A percentile compares a stretch with the other conserved stretches of the same genome.
phyloP scores from a whole-genome alignment of 2,888 invertebrate species.

The Mimachlamys varia region DNA sequence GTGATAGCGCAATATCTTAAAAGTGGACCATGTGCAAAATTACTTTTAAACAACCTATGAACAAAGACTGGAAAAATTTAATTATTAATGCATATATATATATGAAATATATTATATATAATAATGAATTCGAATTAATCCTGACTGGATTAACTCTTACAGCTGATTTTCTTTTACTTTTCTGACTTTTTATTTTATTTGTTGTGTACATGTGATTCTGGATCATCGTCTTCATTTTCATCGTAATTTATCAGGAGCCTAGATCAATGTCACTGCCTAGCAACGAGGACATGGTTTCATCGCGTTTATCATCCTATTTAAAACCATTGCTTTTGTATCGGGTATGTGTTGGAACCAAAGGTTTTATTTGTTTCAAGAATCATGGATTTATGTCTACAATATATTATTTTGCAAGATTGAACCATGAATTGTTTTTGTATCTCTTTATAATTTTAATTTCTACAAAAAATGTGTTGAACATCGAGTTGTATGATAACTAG shows the following conservation, averaged over 20 bases:
- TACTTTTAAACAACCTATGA: background rate
- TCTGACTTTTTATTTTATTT: conserved; percentile 23
- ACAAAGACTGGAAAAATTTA: background rate
- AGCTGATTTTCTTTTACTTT: background rate
- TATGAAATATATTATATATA: background rate
- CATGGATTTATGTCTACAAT: conserved; percentile 14
- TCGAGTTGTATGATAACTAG: conserved; percentile 6
- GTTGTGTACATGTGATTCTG: background rate
- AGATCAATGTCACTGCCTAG: conserved; percentile 29
- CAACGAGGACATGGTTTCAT: background rate
- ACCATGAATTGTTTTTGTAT: conserved; percentile 28
- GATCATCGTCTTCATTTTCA: background rate
- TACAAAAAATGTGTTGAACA: background rate
- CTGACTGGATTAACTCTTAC: background rate
- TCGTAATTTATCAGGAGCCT: conserved; percentile 31
- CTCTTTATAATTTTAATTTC: conserved; percentile 34
- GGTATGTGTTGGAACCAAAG: conserved; percentile 31
- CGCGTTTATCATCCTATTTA: background rate
- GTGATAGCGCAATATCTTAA: conserved; percentile 31
- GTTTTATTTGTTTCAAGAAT: background rate
- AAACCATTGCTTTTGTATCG: conserved; percentile 17
- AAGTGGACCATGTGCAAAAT: conserved; percentile 36
- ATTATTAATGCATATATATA: conserved; percentile 13
- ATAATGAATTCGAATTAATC: background rate
- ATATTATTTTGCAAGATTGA: background rate